Evolutionary conservation across 2,797 vertebrate species (phyloP), one percentile per base, ranked within the genome.

Genomic region (Arrhamphus sclerolepis): DNA sequence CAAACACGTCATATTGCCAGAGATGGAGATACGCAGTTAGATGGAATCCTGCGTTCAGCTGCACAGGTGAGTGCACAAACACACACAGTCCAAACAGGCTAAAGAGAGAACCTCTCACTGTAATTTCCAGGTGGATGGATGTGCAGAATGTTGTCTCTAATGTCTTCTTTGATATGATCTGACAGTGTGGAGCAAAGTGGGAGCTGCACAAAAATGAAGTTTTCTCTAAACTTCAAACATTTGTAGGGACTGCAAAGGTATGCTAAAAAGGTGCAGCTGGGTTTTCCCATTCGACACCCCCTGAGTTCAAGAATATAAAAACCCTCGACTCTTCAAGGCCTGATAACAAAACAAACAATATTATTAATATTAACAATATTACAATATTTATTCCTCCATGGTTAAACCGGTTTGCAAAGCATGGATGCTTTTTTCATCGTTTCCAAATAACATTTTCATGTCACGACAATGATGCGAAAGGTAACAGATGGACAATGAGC

Each of bases 171-270:
- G 62, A 80, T 81, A 78, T 68, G 77, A 71, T 78, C 74, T 81
- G 76, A 84, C 82, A 71, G 74, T 50, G 76, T 78, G 79, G 78
- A 84, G 84, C 62, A 65, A 80, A 85, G 77, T 70, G 52, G 62
- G 72, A 79, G 64, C 73, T 53, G 17, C 65, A 77, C 56, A 72
- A 76, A 74, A 78, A 83, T 87, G 77, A 78, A 82, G 75, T 75
- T 79, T 66, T 77, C 42, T 50, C 46, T 49, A 38, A 72, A 71
- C 56, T 65, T 74, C 38, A 77, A 62, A 70, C 77, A 60, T 48
- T 77, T 64, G 8, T 50, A 58, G 54, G 24, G 18, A 38, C 39
- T 28, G 18, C 14, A 10, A 53, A 47, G 17, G 40, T 42, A 19
- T 53, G 42, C 46, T n/a, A 62, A 39, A 64, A 8, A 4, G 29